Percentiles rank a stretch among this genome's conserved stretches.
Evolutionary conservation across 2,113 vertebrate genomes (phyloP).

Genomic region (Todiramphus saurophagus): DNA sequence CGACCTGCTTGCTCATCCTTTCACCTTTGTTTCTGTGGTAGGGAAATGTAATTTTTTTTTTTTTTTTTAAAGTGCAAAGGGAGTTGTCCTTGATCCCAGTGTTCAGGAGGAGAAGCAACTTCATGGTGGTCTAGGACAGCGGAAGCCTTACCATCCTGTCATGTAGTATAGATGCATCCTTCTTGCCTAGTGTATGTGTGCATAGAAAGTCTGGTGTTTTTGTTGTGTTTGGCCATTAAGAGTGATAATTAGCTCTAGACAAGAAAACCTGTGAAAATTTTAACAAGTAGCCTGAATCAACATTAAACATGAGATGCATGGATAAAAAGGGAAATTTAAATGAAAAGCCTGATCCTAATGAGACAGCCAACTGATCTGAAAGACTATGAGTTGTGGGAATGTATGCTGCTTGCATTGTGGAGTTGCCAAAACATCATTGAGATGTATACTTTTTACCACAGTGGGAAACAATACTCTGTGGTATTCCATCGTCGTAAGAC

Average conservation of each 20-base stretch:
- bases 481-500: not conserved
- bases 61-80: not conserved
- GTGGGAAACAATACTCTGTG: not conserved
- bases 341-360: not conserved
- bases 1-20: not conserved
- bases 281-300: not conserved
- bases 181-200: not conserved
- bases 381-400: not conserved
- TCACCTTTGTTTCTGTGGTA: not conserved
- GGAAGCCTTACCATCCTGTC: not conserved
- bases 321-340: not conserved
- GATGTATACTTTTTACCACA: not conserved
- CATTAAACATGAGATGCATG: not conserved
- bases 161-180: not conserved
- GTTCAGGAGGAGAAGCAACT: not conserved
- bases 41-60: not conserved
- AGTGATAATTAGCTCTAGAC: not conserved
- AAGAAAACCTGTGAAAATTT: not conserved
- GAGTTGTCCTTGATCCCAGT: not conserved
- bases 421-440: not conserved
- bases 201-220: not conserved
- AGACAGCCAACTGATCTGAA: not conserved
- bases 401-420: not conserved
- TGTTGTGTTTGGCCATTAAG: not conserved
- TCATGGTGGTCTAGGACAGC: not conserved